Conservation (phyloP, 2,113 vertebrate genomes). For the Castor canadensis region DNA sequence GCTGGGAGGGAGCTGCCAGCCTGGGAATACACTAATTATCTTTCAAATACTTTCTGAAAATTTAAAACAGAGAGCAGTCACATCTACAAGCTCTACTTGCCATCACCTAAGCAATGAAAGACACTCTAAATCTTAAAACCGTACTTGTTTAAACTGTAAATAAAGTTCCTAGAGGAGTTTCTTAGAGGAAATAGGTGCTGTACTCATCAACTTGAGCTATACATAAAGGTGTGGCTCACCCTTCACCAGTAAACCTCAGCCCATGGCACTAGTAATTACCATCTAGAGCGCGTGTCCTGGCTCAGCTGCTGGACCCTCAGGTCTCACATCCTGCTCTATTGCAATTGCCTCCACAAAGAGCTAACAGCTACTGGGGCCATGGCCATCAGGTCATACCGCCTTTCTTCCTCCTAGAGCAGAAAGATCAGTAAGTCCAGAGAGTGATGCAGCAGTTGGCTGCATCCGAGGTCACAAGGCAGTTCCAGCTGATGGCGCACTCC, state of each 20-base stretch:
- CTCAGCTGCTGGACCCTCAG: conserved; percentile 81
- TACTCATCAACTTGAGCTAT: conserved; percentile 39
- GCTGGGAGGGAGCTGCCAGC: too few relatives aligned
- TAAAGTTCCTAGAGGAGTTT: background rate
- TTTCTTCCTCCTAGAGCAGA: conserved; percentile 88
- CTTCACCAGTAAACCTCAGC: conserved; percentile 61
- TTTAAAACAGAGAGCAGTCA: background rate
- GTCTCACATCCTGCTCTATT: conserved; percentile 88
- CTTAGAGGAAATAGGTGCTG: conserved; percentile 74
- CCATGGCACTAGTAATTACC: conserved; percentile 73
- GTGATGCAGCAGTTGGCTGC: conserved; percentile 83
- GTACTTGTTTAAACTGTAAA: conserved; percentile 45
- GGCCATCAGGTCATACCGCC: conserved; percentile 83
- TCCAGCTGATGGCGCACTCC: conserved; percentile 77
- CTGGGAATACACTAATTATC: too few relatives aligned
- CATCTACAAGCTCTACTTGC: background rate
- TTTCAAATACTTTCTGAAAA: background rate
- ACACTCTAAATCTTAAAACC: conserved; percentile 17
- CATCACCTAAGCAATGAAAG: background rate
- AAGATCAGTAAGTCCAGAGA: conserved; percentile 84
- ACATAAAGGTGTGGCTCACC: conserved; percentile 59
- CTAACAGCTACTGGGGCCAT: conserved; percentile 87
- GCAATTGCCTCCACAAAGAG: conserved; percentile 88
- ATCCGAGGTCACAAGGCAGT: conserved; percentile 86
- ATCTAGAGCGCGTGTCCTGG: conserved; percentile 72